These are phyloP conservation scores for Zophobas morio DNA, from an alignment of 1,140 invertebrate genomes.

Conservation along the genomic window DNA sequence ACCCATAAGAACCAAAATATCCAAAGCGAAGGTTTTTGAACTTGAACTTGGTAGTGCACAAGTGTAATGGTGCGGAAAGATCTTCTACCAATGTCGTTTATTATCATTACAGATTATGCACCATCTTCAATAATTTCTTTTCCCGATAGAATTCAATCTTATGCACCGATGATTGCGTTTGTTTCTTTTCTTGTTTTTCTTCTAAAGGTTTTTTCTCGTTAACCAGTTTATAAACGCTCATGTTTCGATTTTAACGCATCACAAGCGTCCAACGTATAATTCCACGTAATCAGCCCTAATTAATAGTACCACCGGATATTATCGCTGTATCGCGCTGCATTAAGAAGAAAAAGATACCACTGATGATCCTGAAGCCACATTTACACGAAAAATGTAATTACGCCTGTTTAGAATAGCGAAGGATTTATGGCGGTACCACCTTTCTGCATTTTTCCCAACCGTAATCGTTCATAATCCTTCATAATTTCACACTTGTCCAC, in stretches of 20 bases:
- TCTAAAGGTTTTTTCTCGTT: not conserved
- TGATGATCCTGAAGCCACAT: no score
- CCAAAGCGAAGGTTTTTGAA: conserved; percentile 2
- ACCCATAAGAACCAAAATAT: not conserved
- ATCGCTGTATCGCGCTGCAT: not conserved
- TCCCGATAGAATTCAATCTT: not conserved
- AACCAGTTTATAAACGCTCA: not conserved
- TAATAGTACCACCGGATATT: not conserved
- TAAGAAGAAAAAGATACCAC: no score
- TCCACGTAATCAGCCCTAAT: not conserved
- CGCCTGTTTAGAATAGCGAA: not conserved
- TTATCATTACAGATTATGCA: conserved; percentile 17
- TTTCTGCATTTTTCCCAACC: not conserved
- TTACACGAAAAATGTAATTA: not conserved
- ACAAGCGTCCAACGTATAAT: not conserved
- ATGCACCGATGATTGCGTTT: conserved; percentile 14
- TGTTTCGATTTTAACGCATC: not conserved
- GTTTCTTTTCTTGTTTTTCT: not conserved
- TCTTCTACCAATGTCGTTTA: not conserved
- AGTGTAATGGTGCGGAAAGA: conserved; percentile 27
- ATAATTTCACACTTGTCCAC: conserved; percentile 30
- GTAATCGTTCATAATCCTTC: conserved; percentile 18
- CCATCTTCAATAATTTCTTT: conserved; percentile 1
- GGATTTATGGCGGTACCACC: conserved; percentile 2
- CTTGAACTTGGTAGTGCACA: conserved; percentile 6